These are phyloP conservation scores for Elachura formosa DNA, from an alignment of 2,113 vertebrate species.

Conservation along the genomic window DNA sequence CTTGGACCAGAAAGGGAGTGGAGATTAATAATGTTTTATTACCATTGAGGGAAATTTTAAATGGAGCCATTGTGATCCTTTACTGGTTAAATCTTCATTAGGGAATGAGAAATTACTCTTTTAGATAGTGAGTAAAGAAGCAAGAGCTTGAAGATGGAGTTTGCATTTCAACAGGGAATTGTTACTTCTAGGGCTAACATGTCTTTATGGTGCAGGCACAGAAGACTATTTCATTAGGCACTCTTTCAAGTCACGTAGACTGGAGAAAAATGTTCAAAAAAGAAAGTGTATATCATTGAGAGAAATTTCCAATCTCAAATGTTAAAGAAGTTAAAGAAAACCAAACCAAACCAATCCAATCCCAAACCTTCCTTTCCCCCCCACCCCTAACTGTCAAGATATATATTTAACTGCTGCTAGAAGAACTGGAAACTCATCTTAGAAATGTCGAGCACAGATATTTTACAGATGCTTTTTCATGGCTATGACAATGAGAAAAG, in stretches of 20 bases:
- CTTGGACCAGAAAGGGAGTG: neutral
- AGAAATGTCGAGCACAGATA: neutral
- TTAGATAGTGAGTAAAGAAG: neutral
- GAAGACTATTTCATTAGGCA: neutral
- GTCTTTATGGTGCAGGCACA: neutral
- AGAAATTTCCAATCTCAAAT: neutral
- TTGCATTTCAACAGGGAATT: neutral
- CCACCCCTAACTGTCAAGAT: neutral
- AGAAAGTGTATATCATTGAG: neutral
- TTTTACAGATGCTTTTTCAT: neutral
- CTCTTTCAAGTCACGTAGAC: neutral
- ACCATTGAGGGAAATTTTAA: slow-evolving; percentile 28
- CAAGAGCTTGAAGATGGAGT: neutral
- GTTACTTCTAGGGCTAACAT: neutral
- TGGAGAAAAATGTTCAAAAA: neutral
- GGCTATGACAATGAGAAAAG: neutral
- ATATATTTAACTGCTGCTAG: neutral
- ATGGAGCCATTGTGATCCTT: neutral
- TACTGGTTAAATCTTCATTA: neutral
- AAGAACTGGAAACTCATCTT: neutral
- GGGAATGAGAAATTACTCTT: neutral
- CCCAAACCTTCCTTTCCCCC: neutral
- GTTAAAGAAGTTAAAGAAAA: neutral
- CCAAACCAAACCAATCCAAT: neutral
- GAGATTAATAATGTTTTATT: slow-evolving; percentile 39